Evolutionary conservation across 2,888 invertebrate species (phyloP).

Genomic region (Micropterix aruncella): DNA sequence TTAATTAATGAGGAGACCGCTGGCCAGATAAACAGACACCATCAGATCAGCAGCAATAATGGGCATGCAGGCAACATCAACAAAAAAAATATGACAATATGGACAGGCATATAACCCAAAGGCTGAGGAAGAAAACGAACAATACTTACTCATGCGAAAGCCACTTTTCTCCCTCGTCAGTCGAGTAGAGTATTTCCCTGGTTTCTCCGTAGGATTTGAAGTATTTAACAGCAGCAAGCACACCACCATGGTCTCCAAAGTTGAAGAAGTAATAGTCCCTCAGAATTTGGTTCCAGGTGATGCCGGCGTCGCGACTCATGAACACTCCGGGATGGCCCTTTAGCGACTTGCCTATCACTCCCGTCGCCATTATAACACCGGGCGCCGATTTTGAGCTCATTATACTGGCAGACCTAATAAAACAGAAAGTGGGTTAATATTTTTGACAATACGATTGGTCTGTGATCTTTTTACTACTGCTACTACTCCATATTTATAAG

Average conservation of each 20-base stretch:
- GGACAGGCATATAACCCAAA: no score
- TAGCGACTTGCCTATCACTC: slow-evolving; percentile 60
- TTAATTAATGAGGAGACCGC: slow-evolving; percentile 6
- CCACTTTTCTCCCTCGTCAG: slow-evolving; percentile 78
- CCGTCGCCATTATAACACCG: slow-evolving; percentile 78
- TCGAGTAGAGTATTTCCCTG: slow-evolving; percentile 66
- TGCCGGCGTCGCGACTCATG: slow-evolving; percentile 68
- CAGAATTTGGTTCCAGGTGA: slow-evolving; percentile 69
- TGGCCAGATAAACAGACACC: not conserved
- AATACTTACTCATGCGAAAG: slow-evolving; percentile 39
- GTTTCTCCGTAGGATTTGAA: slow-evolving; percentile 67
- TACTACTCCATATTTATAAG: no score
- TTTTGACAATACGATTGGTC: no score
- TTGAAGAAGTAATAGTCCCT: slow-evolving; percentile 75
- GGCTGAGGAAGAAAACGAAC: no score
- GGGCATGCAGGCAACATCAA: not conserved
- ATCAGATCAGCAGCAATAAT: no score
- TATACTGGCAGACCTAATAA: slow-evolving; percentile 54
- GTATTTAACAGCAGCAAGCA: slow-evolving; percentile 73
- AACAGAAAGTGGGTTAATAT: not conserved
- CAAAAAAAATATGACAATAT: no score
- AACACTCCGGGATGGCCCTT: slow-evolving; percentile 74
- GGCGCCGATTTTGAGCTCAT: slow-evolving; percentile 79
- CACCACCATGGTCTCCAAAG: slow-evolving; percentile 84
- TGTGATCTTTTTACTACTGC: no score